phyloP scores from a whole-genome alignment of 2,797 vertebrate genomes.

The Pristis pectinata region DNA sequence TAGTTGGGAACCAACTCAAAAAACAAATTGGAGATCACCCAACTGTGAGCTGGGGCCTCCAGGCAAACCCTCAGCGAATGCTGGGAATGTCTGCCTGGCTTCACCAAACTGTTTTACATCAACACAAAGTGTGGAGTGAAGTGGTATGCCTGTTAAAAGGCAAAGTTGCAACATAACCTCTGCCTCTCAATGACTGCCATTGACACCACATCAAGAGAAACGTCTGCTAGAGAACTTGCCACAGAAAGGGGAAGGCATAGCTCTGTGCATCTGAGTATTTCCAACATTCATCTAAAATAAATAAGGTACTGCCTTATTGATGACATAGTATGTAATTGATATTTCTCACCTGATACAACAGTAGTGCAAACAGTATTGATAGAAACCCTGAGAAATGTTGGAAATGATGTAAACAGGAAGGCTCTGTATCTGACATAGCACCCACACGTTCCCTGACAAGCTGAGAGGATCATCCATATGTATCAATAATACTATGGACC shows the following conservation, averaged over 20 bases:
- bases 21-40: neutral
- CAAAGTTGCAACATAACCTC: neutral
- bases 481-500: neutral
- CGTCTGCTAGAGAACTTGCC: neutral
- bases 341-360: neutral
- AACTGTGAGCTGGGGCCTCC: neutral
- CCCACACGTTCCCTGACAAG: neutral
- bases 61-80: neutral
- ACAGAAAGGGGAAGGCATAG: neutral
- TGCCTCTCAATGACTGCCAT: neutral
- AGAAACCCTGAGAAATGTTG: constrained; percentile 21
- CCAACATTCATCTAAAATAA: neutral
- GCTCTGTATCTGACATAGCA: neutral
- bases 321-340: neutral
- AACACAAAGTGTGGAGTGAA: neutral
- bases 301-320: neutral
- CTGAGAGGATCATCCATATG: neutral
- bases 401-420: neutral
- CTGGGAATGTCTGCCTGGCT: neutral
- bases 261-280: neutral
- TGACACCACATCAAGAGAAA: neutral
- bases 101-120: neutral
- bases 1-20: neutral
- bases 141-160: neutral
- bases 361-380: neutral